These are phyloP conservation scores for Tragelaphus imberbis DNA, from an alignment of 2,113 vertebrate genomes.

Conservation along the genomic window DNA sequence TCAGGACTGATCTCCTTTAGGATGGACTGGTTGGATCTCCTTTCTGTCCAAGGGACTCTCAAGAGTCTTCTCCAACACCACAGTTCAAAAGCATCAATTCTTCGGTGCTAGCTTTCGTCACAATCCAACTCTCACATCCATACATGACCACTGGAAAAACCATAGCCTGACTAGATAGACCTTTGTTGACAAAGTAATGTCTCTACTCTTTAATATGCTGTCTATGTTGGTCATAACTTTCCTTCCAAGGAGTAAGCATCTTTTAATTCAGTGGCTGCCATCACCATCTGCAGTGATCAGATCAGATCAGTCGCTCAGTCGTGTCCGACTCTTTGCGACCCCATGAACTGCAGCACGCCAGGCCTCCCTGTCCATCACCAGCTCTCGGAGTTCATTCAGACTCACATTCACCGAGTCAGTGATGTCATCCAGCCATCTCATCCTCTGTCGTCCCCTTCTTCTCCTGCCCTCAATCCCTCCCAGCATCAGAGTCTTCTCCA, in stretches of 20 bases:
- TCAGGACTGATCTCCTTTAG: background rate
- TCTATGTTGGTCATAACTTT: background rate
- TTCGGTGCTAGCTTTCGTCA: accelerated
- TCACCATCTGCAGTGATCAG: background rate
- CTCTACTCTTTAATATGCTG: background rate
- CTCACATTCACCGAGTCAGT: no score
- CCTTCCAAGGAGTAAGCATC: background rate
- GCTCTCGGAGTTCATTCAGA: no score
- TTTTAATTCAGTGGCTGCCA: accelerated
- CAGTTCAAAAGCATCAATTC: background rate
- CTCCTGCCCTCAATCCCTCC: no score
- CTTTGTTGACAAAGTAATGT: background rate
- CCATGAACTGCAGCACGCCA: no score
- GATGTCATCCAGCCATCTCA: no score
- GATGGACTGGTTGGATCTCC: background rate
- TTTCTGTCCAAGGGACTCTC: background rate
- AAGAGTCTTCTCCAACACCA: background rate
- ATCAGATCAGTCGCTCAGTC: no score
- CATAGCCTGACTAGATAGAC: accelerated
- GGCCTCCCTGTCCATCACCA: no score
- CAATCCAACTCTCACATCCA: background rate
- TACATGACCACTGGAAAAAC: background rate
- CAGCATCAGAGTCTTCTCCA: no score
- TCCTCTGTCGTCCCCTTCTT: no score
- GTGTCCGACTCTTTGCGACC: no score